Percentiles rank a stretch among this genome's conserved stretches.
Conservation (phyloP, 2,113 vertebrate species). For the Leucopternis melanops region DNA sequence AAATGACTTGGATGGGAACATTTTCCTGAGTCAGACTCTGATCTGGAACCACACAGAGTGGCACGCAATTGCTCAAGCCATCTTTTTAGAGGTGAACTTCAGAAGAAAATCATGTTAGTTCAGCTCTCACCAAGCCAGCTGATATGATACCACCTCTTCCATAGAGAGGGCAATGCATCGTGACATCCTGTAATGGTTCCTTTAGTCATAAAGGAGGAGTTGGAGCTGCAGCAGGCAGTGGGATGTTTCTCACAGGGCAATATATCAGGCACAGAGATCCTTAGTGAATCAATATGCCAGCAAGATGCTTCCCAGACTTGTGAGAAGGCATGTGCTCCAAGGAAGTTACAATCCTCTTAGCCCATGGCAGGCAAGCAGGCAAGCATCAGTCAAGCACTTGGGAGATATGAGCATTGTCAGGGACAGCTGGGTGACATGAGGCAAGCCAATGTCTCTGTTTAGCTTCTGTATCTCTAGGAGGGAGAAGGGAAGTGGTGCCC, state of each 20-base stretch:
- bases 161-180: fast-evolving
- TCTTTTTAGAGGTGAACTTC: neutral
- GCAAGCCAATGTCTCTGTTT: neutral
- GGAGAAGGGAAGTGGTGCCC: neutral
- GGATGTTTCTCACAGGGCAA: neutral
- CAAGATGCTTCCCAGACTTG: neutral
- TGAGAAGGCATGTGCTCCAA: neutral
- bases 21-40: neutral
- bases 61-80: fast-evolving
- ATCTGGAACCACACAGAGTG: neutral
- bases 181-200: neutral
- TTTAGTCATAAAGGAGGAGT: neutral
- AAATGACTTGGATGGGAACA: neutral
- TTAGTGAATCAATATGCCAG: neutral
- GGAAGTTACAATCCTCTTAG: neutral
- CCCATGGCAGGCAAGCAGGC: neutral
- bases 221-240: neutral
- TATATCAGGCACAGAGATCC: no score
- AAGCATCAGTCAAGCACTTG: neutral
- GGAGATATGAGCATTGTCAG: fast-evolving
- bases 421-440: neutral
- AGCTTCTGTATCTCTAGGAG: neutral
- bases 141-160: neutral
- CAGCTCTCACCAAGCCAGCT: neutral
- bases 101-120: neutral